A percentile compares a stretch with the other conserved stretches of the same genome.
Evolutionary conservation across 2,888 invertebrate species (phyloP).

Genomic region (Campopleginae sp.): DNA sequence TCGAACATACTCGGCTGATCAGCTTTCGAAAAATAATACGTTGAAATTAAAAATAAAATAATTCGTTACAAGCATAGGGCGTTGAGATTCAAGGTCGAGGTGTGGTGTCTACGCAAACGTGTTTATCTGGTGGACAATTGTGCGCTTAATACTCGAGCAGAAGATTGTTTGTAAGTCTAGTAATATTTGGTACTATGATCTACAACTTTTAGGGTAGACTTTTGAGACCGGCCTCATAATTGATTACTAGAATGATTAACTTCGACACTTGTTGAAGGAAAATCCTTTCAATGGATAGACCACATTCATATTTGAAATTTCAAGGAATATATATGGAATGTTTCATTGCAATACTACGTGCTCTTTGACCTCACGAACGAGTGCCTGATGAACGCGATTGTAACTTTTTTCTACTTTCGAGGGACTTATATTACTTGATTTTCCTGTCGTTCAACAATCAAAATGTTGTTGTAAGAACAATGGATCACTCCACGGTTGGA

Average conservation of each 20-base stretch:
- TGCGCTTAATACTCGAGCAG: background rate
- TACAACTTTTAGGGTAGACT: background rate
- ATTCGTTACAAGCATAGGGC: background rate
- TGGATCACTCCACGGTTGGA: slow-evolving; percentile 17
- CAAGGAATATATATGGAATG: too few relatives aligned
- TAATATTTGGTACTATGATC: background rate
- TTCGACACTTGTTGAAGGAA: too few relatives aligned
- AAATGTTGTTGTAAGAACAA: slow-evolving; percentile 17
- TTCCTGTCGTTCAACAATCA: background rate
- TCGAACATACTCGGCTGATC: background rate
- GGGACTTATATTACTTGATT: background rate
- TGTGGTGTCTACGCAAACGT: background rate
- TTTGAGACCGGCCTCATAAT: background rate
- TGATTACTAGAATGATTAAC: background rate
- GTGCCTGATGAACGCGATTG: background rate
- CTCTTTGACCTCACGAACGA: background rate
- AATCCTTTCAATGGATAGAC: background rate
- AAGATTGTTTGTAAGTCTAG: background rate
- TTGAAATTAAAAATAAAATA: background rate
- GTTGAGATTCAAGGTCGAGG: background rate
- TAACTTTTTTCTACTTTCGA: background rate
- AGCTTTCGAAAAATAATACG: background rate
- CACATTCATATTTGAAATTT: background rate
- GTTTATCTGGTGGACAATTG: background rate
- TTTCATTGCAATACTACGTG: too few relatives aligned